Evolutionary conservation across 2,113 vertebrate species (phyloP), one percentile per base, ranked within the genome.

Genomic region (Fulmarus glacialis): DNA sequence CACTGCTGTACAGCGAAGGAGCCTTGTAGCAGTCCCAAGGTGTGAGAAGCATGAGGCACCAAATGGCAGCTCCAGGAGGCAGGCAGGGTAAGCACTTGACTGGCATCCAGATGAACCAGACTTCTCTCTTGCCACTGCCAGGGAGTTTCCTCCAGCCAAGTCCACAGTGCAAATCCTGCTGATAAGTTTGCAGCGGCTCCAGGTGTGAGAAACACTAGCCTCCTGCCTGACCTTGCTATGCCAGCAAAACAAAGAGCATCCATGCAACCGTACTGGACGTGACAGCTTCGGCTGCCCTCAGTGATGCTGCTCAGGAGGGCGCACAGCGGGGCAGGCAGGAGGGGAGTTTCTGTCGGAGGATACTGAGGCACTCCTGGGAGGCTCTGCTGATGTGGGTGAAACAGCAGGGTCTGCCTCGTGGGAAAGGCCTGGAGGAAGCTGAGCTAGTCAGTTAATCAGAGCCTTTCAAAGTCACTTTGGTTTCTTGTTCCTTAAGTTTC

Each of bases 181-280:
- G 64, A 40, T 2, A 21, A 53, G 42, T 9, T 53, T 60, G 72
- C 40, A 42, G 66, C 1, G 0, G 60, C 60, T 78, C 21, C 48
- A 48, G 58, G 21, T 4, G 20, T 24, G n/a, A n/a, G 56, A 27
- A 52, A 5, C 52, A 15, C 17, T 6, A 2, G 4, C 59, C 40
- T 84, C n/a, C 40, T 60, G 48, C 56, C 38, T 58, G 81, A 15
- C 12, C 36, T 9, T 23, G 67, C 56, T 22, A 12, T 7, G 30
- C 29, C 84, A 79, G 56, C 38, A 34, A 9, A 45, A 23, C 43
- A 19, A 1, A 3, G 52, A 72, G 38, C 34, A 7, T 8, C 36
- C 42, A 4, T 0, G 4, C 12, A n/a, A 11, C 22, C 1, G 0
- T n/a, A 48, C 27, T 5, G 1, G 20, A 2, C n/a, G 24, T 0